phyloP scores from a whole-genome alignment of 2,888 invertebrate species.

The Oscheius myriophilus region DNA sequence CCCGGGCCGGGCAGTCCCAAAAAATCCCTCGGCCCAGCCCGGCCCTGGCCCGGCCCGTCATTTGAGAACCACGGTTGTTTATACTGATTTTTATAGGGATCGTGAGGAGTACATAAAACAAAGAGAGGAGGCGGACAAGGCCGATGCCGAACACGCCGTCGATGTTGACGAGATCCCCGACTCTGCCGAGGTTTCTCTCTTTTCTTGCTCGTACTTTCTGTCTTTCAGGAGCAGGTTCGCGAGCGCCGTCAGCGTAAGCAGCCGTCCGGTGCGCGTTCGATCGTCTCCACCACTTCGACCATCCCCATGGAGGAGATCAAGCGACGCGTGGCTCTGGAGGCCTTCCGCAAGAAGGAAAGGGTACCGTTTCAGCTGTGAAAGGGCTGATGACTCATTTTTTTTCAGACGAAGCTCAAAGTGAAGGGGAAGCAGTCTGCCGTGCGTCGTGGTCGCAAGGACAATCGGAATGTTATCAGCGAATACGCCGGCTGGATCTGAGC shows the following conservation, averaged over 20 bases:
- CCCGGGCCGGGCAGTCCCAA: no score
- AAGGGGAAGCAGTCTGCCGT: slow-evolving; percentile 69
- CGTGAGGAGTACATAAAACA: slow-evolving; percentile 30
- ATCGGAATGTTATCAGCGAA: slow-evolving; percentile 64
- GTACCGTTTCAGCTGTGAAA: slow-evolving; percentile 15
- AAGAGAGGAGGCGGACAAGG: slow-evolving; percentile 31
- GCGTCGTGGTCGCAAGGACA: slow-evolving; percentile 63
- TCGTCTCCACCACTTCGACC: slow-evolving; percentile 52
- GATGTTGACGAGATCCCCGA: slow-evolving; percentile 13
- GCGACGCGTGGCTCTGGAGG: slow-evolving; percentile 56
- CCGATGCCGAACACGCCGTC: slow-evolving; percentile 13
- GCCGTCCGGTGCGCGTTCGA: slow-evolving; percentile 34
- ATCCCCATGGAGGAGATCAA: slow-evolving; percentile 65
- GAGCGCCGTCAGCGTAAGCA: slow-evolving; percentile 25
- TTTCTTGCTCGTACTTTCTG: neutral
- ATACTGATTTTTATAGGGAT: no score
- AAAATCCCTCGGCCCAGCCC: no score
- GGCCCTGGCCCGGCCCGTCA: no score
- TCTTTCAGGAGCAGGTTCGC: slow-evolving; percentile 34
- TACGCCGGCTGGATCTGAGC: slow-evolving; percentile 63
- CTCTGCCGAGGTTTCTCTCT: slow-evolving; percentile 28
- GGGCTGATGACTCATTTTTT: neutral
- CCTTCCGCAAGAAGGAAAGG: slow-evolving; percentile 61
- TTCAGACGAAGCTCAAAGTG: slow-evolving; percentile 56
- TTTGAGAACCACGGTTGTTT: no score